Evolutionary conservation across 2,888 invertebrate genomes (phyloP).

Genomic region (Frankliniella intonsa): DNA sequence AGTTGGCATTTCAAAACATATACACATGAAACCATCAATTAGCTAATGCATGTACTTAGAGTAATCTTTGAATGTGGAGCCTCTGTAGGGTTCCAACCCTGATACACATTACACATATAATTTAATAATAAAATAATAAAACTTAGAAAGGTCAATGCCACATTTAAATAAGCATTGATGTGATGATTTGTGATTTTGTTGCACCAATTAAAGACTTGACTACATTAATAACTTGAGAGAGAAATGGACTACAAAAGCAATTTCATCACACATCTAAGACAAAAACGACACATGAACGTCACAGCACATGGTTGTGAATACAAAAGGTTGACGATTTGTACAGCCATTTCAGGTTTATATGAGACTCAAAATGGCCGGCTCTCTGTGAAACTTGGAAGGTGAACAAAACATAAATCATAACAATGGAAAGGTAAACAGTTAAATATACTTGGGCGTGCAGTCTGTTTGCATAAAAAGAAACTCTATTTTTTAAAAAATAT

Average conservation of each 20-base stretch:
- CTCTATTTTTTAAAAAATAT: constrained; percentile 17
- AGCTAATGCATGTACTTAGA: constrained; percentile 25
- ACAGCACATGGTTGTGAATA: constrained; percentile 22
- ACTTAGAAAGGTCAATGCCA: constrained; percentile 18
- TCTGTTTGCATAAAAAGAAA: constrained; percentile 21
- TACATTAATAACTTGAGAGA: constrained; percentile 29
- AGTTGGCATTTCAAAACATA: constrained; percentile 36
- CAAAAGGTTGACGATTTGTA: constrained; percentile 21
- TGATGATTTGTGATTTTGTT: constrained; percentile 29
- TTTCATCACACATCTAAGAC: constrained; percentile 27
- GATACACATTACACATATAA: constrained; percentile 21
- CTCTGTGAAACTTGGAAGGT: constrained; percentile 26
- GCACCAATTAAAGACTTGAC: constrained; percentile 31
- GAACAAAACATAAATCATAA: constrained; percentile 27
- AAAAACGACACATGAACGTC: constrained; percentile 26
- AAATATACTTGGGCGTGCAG: constrained; percentile 26
- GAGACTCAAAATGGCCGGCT: constrained; percentile 24
- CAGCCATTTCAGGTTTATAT: constrained; percentile 21
- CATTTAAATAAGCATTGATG: constrained; percentile 9
- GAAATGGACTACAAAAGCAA: constrained; percentile 28
- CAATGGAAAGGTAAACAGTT: constrained; percentile 26
- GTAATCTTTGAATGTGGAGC: constrained; percentile 25
- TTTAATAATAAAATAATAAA: constrained; percentile 26
- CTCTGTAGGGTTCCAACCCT: constrained; percentile 26
- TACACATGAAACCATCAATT: constrained; percentile 25